phyloP scores from a whole-genome alignment of 2,113 vertebrate genomes.

The Hemibagrus wyckioides region DNA sequence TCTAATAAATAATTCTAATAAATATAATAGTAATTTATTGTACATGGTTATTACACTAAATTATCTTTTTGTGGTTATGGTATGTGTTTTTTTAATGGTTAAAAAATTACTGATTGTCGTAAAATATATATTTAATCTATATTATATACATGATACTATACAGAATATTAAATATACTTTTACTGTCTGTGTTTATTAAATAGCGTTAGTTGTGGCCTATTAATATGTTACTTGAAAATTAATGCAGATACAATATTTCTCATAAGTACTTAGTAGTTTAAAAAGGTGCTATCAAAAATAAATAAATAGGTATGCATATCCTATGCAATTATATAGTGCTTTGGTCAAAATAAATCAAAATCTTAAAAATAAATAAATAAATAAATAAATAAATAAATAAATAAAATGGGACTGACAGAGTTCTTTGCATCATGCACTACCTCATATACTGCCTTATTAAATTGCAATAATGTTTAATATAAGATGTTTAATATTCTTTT shows the following conservation, averaged over 20 bases:
- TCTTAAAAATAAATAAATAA: too few relatives aligned
- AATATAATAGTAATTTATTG: neutral
- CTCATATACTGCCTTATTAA: neutral
- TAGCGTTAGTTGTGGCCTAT: neutral
- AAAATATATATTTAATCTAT: neutral
- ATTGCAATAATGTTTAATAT: neutral
- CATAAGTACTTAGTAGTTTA: neutral
- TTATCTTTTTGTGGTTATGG: neutral
- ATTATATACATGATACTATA: too few relatives aligned
- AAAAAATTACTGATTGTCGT: neutral
- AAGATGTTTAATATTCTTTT: too few relatives aligned
- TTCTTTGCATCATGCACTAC: neutral
- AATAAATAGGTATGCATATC: neutral
- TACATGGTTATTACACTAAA: neutral
- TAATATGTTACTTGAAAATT: neutral
- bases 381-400: too few relatives aligned
- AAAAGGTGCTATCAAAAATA: neutral
- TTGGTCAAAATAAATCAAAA: neutral
- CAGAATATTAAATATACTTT: neutral
- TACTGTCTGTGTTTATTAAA: neutral
- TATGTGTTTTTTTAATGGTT: neutral
- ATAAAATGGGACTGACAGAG: neutral
- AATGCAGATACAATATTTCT: neutral
- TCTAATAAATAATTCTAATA: neutral
- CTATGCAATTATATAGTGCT: neutral